A percentile compares a stretch with the other conserved stretches of the same genome.
Evolutionary conservation across 2,113 vertebrate species (phyloP).

Genomic region (Toxostoma redivivum): DNA sequence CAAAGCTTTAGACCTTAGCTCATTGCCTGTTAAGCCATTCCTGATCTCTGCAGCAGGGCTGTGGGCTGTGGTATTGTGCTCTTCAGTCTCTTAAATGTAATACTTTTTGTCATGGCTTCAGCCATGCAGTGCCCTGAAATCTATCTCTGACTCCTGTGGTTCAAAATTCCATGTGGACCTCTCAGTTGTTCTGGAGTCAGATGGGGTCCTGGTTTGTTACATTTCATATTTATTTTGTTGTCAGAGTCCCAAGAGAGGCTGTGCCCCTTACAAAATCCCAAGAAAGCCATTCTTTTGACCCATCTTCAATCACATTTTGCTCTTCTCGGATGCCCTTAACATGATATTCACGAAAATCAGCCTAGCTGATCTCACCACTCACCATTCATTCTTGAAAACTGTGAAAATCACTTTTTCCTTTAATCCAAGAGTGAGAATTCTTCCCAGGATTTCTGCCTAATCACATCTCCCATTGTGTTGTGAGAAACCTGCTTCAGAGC

Average conservation of each 20-base stretch:
- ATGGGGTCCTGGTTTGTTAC: background rate
- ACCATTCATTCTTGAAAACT: background rate
- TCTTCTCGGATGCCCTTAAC: background rate
- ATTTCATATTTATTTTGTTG: background rate
- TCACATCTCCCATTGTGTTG: accelerated
- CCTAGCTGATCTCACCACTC: background rate
- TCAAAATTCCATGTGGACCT: background rate
- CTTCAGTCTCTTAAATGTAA: background rate
- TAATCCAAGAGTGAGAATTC: background rate
- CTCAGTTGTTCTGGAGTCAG: background rate
- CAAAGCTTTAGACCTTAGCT: background rate
- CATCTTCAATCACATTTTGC: background rate
- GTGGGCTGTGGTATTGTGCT: background rate
- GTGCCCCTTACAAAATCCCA: background rate
- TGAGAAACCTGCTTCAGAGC: background rate
- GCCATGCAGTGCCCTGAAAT: background rate
- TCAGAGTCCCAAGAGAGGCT: background rate
- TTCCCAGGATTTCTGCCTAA: background rate
- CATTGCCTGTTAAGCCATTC: background rate
- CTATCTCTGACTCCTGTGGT: background rate
- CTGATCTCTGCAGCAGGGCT: background rate
- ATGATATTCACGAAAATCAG: background rate
- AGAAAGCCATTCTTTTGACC: background rate
- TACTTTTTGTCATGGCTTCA: background rate
- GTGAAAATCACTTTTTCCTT: constrained; percentile 8